Evolutionary conservation across 53 echinoderm and acorn worm genomes (phyloP), one percentile per base, ranked within the genome.

Genomic region (Holothuria leucospilota): DNA sequence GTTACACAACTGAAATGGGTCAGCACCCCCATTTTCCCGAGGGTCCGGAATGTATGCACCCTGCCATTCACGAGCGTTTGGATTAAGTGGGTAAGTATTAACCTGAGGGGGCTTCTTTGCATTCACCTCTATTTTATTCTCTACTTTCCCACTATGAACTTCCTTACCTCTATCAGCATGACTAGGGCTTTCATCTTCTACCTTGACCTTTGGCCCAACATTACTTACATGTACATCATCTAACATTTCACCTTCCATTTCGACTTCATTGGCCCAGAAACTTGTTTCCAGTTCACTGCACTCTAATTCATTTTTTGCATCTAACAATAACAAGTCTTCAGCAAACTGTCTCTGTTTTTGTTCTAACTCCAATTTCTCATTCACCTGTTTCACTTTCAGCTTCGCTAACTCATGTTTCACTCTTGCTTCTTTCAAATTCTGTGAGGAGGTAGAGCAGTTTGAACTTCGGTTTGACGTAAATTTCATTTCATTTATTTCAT

Each of bases 351-450:
- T 59, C 4, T 79, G 10, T 64, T 87, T 63, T 51, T 23, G 29
- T 53, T 53, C 27, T 23, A 88, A 71, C 81, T 88, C 61, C 46
- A 59, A 82, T 40, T 60, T 71, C 51, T 88, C 71, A 4, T 60
- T 34, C 25, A 70, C 51, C 71, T 88, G 88, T 30, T 71, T 62
- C 58, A 52, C 38, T 59, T 88, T 88, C 42, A 82, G 82, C 65
- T 82, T 70, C 1, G 82, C 82, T 26, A 82, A 72, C 38, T 82
- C 70, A 20, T 34, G 20, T 59, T 88, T 81, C 28, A 81, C 72
- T 27, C 59, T 88, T 14, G 88, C 82, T 24, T 88, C 82, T 11
- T 67, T 53, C 58, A 88, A 39, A 71, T 81, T 87, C 65, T 25
- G 30, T 21, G 63, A 63, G 18, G 78, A 27, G 42, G 58, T 6